Conservation (phyloP, 2,888 invertebrate genomes). For the Dryobotodes eremita region DNA sequence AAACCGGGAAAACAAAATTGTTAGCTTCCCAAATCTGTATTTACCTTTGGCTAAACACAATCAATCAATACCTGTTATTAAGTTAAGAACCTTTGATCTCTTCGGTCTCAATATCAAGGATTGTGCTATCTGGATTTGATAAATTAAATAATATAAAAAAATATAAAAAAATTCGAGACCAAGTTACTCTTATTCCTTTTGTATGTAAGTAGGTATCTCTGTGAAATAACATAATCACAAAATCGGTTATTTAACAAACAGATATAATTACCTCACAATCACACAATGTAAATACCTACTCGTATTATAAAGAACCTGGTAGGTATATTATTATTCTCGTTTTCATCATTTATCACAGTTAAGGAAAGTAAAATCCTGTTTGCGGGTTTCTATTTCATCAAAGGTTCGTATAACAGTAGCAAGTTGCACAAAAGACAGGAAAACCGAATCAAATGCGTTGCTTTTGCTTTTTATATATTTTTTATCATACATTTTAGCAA, state of each 20-base stretch:
- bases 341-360: not conserved
- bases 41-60: not conserved
- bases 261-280: not conserved
- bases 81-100: not conserved
- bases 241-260: not conserved
- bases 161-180: too few relatives aligned
- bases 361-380: constrained; percentile 23
- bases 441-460: constrained; percentile 65
- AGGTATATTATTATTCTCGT: not conserved
- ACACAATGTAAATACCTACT: not conserved
- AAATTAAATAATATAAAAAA: not conserved
- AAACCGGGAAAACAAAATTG: constrained; percentile 7
- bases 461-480: constrained; percentile 67
- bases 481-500: constrained; percentile 62
- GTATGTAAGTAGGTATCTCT: not conserved
- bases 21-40: not conserved
- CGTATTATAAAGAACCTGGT: not conserved
- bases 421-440: constrained; percentile 69
- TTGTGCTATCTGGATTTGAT: not conserved
- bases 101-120: not conserved
- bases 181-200: not conserved
- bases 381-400: not conserved
- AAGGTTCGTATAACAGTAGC: constrained; percentile 13
- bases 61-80: constrained; percentile 16
- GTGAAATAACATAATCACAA: not conserved